Conservation (phyloP, 2,797 vertebrate genomes). For the Crypturellus tataupa region DNA sequence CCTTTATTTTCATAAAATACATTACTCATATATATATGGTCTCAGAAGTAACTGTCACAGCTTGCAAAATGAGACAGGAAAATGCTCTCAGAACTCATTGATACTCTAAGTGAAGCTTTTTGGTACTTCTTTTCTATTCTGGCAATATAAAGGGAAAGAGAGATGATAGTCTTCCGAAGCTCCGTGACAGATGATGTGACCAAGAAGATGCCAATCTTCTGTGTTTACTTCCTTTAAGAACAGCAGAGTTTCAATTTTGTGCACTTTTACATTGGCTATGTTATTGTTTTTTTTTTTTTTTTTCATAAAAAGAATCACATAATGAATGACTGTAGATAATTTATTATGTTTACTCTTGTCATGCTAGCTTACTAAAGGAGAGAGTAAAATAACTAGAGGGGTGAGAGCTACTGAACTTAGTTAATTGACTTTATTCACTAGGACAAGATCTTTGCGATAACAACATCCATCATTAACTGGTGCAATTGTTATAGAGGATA, state of each 20-base stretch:
- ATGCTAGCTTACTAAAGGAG: too few relatives aligned
- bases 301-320: neutral
- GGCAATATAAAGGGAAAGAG: neutral
- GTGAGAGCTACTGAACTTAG: too few relatives aligned
- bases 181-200: rapidly evolving
- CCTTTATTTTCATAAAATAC: neutral
- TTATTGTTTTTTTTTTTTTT: neutral
- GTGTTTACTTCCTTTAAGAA: neutral
- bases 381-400: too few relatives aligned
- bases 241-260: neutral
- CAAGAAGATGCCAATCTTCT: too few relatives aligned
- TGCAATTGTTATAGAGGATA: too few relatives aligned
- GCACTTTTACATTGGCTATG: neutral
- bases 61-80: neutral
- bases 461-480: too few relatives aligned
- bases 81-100: neutral
- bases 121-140: neutral
- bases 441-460: too few relatives aligned
- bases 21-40: neutral
- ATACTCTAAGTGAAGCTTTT: neutral
- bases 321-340: neutral
- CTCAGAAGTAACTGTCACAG: neutral
- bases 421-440: too few relatives aligned
- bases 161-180: neutral
- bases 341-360: neutral